Evolutionary conservation across 2,797 vertebrate species (phyloP).

Genomic region (Pipistrellus kuhlii): DNA sequence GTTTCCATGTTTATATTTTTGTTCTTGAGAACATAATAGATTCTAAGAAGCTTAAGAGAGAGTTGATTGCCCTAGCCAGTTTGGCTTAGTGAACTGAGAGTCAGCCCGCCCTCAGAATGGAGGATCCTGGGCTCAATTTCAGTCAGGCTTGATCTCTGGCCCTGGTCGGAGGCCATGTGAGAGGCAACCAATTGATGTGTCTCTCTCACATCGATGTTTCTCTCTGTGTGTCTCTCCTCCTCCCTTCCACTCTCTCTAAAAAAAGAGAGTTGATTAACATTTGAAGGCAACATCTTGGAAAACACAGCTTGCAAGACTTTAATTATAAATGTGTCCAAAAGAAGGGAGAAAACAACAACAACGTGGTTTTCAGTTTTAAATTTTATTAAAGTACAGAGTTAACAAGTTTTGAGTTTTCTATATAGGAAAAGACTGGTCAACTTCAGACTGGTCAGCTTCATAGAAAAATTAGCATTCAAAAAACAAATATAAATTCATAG

Average conservation of each 20-base stretch:
- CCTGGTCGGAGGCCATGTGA: no score
- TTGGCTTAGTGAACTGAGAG: neutral
- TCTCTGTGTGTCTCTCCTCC: neutral
- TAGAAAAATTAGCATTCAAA: slow-evolving; percentile 77
- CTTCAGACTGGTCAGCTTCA: slow-evolving; percentile 25
- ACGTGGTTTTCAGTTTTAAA: slow-evolving; percentile 49
- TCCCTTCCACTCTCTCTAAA: neutral
- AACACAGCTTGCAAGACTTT: neutral
- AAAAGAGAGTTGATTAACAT: neutral
- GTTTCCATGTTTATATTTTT: neutral
- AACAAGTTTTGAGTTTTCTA: slow-evolving; percentile 71
- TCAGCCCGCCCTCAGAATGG: no score
- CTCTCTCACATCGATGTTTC: neutral
- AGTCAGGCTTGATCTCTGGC: no score
- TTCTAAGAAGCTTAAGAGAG: neutral
- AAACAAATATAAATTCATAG: slow-evolving; percentile 67
- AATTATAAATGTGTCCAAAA: neutral
- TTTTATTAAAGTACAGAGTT: slow-evolving; percentile 80
- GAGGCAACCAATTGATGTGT: neutral
- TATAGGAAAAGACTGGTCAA: slow-evolving; percentile 72
- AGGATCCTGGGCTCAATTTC: no score
- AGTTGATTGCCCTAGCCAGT: neutral
- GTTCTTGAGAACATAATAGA: neutral
- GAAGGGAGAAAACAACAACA: neutral
- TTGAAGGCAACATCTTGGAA: neutral